Evolutionary conservation across 35 echinoderm and acorn worm species (phyloP).

Genomic region (Ophioderma brevispina): DNA sequence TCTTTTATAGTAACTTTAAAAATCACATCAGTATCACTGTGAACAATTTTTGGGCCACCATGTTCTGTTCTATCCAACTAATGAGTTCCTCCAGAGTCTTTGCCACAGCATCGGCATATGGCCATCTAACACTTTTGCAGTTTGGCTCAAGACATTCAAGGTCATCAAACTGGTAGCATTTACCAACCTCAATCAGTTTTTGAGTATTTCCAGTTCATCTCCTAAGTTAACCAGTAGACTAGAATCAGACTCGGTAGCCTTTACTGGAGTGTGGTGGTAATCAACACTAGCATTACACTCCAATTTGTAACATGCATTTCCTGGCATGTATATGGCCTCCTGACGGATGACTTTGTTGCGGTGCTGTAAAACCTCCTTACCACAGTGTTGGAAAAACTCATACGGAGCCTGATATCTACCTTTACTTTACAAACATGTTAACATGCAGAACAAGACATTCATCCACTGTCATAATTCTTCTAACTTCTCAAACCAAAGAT

Average conservation of each 20-base stretch:
- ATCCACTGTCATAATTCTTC: slow-evolving; percentile 5
- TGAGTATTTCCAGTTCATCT: background rate
- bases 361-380: background rate
- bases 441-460: slow-evolving; percentile 48
- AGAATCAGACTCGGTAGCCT: too few species aligned
- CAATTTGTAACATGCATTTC: slow-evolving; percentile 41
- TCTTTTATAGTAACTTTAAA: slow-evolving; percentile 33
- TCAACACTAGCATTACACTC: background rate
- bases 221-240: too few species aligned
- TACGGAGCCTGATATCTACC: slow-evolving; percentile 35
- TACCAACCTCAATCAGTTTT: slow-evolving; percentile 13
- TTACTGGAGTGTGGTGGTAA: slow-evolving; percentile 51
- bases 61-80: background rate
- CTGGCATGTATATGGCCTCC: slow-evolving; percentile 49
- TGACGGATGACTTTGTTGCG: background rate
- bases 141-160: slow-evolving; percentile 29
- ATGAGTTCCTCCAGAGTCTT: slow-evolving; percentile 57
- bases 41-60: background rate
- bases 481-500: background rate
- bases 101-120: slow-evolving; percentile 32
- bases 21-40: background rate
- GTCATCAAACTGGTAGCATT: background rate
- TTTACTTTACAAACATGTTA: slow-evolving; percentile 4
- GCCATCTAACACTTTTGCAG: slow-evolving; percentile 12
- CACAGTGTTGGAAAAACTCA: slow-evolving; percentile 4